Conservation (phyloP, 2,113 vertebrate genomes). For the Otus sunia region DNA sequence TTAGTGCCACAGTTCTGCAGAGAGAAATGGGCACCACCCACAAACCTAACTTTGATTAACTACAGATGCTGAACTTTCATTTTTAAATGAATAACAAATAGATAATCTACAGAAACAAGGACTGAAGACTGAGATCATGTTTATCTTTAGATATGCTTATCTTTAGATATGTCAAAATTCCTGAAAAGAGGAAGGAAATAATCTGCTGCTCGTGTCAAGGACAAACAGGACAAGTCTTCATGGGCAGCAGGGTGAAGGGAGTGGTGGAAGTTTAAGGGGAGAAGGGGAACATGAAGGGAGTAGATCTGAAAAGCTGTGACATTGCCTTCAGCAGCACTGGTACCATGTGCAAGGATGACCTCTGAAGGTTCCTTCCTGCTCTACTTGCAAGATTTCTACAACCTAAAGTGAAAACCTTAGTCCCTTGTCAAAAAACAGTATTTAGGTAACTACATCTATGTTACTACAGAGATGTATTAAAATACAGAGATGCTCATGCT, state of each 20-base stretch:
- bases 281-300: neutral
- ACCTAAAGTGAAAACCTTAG: neutral
- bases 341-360: neutral
- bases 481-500: neutral
- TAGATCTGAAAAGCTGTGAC: neutral
- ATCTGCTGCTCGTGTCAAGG: neutral
- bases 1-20: neutral
- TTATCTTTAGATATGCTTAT: neutral
- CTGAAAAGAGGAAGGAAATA: neutral
- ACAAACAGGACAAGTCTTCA: neutral
- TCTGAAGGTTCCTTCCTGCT: neutral
- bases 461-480: neutral
- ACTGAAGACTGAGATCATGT: neutral
- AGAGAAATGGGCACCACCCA: neutral
- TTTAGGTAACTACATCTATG: neutral
- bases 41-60: neutral
- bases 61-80: neutral
- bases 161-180: neutral
- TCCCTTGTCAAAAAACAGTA: neutral
- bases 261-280: neutral
- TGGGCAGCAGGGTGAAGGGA: accelerated
- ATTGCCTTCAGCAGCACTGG: neutral
- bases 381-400: neutral
- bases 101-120: neutral
- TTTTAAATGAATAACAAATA: neutral